Evolutionary conservation across 2,113 vertebrate species (phyloP), one percentile per base, ranked within the genome.

Genomic region (Turdus rufiventris): DNA sequence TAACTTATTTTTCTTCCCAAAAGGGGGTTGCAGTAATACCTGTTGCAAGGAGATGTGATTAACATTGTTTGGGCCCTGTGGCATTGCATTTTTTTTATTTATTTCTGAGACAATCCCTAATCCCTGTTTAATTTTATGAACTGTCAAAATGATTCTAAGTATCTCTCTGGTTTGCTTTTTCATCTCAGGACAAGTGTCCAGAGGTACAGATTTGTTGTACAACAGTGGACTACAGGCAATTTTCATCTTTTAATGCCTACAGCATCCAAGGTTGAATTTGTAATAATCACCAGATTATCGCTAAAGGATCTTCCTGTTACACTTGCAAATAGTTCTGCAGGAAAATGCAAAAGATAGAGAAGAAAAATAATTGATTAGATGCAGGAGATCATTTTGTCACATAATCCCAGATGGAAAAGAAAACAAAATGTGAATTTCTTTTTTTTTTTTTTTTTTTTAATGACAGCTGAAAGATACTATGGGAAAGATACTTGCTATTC

Each of bases 101-200:
- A 85, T 93, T 96, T 96, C 34, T 51, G 65, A 95, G 85, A 75
- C 89, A 97, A 95, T 98, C 98, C 96, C 97, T 98, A 98, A 98
- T 98, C 98, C 98, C 98, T 88, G 92, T 76, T 98, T 98, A 98
- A 98, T 98, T 98, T 98, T 97, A 97, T 97, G 93, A 98, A 97
- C 98, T 98, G 98, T 98, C 98, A 98, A 96, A 97, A 97, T 73
- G 93, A 98, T 97, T 98, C 95, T 98, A 98, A 98, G 97, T 98
- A 97, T 97, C 97, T 97, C 89, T 95, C 93, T 92, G 72, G 96
- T 97, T 98, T 98, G 96, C 96, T 98, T 98, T 98, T 98, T 98
- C 97, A 98, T 97, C 97, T 98, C 88, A 91, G 97, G 97, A 98
- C 98, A 96, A 95, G 86, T 96, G 97, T 97, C 97, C 97, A 96